Conservation (phyloP, 1,140 invertebrate genomes). For the Drosophila lini region DNA sequence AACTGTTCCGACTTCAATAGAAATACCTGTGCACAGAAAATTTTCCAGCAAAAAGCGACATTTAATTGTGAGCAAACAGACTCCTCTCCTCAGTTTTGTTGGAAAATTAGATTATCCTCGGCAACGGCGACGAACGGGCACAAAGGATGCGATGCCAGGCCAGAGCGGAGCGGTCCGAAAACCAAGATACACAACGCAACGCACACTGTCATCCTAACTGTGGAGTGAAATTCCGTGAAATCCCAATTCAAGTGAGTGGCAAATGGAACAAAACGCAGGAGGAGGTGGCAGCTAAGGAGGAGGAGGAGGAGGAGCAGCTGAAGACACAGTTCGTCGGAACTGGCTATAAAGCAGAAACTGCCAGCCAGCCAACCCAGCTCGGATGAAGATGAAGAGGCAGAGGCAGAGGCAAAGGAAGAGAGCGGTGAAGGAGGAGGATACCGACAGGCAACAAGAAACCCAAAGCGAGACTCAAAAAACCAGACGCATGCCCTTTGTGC, state of each 20-base stretch:
- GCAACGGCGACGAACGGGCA: constrained; percentile 5
- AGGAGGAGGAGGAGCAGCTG: constrained; percentile 60
- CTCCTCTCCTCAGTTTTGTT: constrained; percentile 55
- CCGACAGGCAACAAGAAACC: constrained; percentile 53
- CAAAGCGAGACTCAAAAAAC: constrained; percentile 59
- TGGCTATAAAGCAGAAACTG: constrained; percentile 76
- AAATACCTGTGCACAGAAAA: constrained; percentile 57
- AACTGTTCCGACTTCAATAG: constrained; percentile 47
- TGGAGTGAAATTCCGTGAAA: constrained; percentile 78
- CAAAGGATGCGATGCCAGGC: constrained; percentile 40
- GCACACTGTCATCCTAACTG: constrained; percentile 76
- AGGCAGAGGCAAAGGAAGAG: constrained; percentile 26
- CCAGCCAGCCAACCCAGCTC: constrained; percentile 33
- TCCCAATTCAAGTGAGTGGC: constrained; percentile 79
- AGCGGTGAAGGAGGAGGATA: constrained; percentile 25
- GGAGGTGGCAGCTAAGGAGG: neutral
- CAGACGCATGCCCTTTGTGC: constrained; percentile 75
- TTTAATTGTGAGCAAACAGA: constrained; percentile 19
- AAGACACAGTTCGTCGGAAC: constrained; percentile 80
- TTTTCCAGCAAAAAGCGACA: constrained; percentile 38
- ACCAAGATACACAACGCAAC: constrained; percentile 33
- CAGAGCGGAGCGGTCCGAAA: constrained; percentile 14
- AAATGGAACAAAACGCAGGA: constrained; percentile 33
- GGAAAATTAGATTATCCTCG: constrained; percentile 81
- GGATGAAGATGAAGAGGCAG: constrained; percentile 18